phyloP scores from a whole-genome alignment of 2,797 vertebrate genomes.

The Chelon labrosus region DNA sequence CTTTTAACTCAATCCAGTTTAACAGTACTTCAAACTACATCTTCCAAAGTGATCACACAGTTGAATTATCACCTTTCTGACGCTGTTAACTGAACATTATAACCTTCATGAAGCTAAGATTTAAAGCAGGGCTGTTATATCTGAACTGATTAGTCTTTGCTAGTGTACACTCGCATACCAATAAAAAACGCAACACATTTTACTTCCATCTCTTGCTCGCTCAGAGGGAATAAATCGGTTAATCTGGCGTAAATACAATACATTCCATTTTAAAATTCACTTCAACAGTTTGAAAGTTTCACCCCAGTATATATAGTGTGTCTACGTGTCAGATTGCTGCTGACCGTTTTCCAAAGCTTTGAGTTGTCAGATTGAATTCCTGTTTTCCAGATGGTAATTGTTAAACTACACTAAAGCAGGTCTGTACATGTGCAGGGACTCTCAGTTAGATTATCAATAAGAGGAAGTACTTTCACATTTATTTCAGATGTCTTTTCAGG shows the following conservation, averaged over 20 bases:
- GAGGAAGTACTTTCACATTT: too few relatives aligned
- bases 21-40: too few relatives aligned
- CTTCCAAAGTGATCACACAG: too few relatives aligned
- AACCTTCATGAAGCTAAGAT: too few relatives aligned
- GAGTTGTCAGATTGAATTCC: neutral
- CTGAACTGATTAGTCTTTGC: too few relatives aligned
- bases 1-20: too few relatives aligned
- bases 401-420: neutral
- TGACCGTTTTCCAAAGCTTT: slow-evolving; percentile 35
- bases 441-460: too few relatives aligned
- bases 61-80: too few relatives aligned
- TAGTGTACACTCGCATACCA: neutral
- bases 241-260: slow-evolving; percentile 33
- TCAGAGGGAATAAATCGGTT: slow-evolving; percentile 31
- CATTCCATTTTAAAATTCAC: slow-evolving; percentile 33
- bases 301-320: slow-evolving; percentile 12
- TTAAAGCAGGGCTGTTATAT: too few relatives aligned
- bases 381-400: too few relatives aligned
- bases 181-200: slow-evolving; percentile 14
- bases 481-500: too few relatives aligned
- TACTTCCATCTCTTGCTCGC: slow-evolving; percentile 22
- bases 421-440: neutral
- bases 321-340: slow-evolving; percentile 12
- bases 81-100: too few relatives aligned
- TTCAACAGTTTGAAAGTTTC: slow-evolving; percentile 1